These are phyloP conservation scores for Penaeus vannamei DNA, from an alignment of 1,140 invertebrate species.

Conservation along the genomic window DNA sequence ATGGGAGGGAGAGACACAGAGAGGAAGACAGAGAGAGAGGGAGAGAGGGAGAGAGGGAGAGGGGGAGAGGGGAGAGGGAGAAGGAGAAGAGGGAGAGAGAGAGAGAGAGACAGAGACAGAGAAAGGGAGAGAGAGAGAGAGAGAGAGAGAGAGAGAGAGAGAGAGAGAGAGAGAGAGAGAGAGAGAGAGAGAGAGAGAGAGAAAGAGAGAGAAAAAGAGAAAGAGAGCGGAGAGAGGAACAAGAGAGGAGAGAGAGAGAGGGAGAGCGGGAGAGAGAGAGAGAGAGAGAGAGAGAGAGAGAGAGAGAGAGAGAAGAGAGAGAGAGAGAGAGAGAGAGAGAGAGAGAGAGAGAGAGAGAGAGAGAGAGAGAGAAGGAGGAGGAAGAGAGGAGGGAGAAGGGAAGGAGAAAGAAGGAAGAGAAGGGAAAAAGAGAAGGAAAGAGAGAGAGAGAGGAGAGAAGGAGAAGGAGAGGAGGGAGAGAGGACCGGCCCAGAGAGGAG, in stretches of 20 bases:
- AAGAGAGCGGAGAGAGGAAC: background rate
- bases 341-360: no score
- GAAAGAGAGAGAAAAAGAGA: no score
- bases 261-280: no score
- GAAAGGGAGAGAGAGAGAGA: constrained; percentile 10
- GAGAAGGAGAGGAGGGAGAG: constrained; percentile 10
- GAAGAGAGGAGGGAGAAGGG: constrained; percentile 9
- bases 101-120: background rate
- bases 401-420: constrained; percentile 11
- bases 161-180: no score
- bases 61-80: constrained; percentile 8
- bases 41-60: constrained; percentile 10
- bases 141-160: no score
- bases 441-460: constrained; percentile 10
- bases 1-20: background rate
- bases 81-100: no score
- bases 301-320: constrained; percentile 2
- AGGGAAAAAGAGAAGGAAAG: constrained; percentile 10
- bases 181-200: no score
- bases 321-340: no score
- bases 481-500: background rate
- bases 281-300: constrained; percentile 10
- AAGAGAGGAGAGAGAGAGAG: no score
- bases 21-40: background rate
- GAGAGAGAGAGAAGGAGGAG: no score